Conservation (phyloP, 2,797 vertebrate species). For the Ctenopoma multispine region DNA sequence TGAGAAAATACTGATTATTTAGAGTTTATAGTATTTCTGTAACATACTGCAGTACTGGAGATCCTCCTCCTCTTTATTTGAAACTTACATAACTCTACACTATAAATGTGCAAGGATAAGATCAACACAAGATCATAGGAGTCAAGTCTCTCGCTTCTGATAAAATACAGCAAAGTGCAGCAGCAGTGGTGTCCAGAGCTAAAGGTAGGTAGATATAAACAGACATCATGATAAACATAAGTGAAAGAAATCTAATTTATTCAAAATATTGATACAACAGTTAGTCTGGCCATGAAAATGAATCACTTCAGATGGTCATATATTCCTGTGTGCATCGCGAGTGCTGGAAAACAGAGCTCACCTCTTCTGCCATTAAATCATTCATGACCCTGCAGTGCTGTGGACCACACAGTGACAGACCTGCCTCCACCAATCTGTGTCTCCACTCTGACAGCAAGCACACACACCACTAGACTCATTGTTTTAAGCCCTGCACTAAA, state of each 20-base stretch:
- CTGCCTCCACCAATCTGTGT: conserved; percentile 68
- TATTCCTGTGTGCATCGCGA: conserved; percentile 49
- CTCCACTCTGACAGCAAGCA: conserved; percentile 51
- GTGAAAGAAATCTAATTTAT: conserved; percentile 42
- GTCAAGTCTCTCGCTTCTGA: conserved; percentile 20
- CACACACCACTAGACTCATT: conserved; percentile 23
- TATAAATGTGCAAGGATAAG: conserved; percentile 27
- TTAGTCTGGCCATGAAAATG: conserved; percentile 41
- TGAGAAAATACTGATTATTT: conserved; percentile 18
- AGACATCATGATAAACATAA: conserved; percentile 34
- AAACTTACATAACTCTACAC: conserved; percentile 44
- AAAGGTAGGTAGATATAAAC: conserved; percentile 7
- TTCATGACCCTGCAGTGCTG: conserved; percentile 77
- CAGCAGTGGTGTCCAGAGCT: background rate
- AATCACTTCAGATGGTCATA: conserved; percentile 47
- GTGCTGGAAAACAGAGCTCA: conserved; percentile 60
- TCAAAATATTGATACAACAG: conserved; percentile 37
- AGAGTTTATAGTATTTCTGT: conserved; percentile 20
- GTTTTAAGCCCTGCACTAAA: conserved; percentile 55
- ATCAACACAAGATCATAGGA: conserved; percentile 33
- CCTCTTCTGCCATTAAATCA: conserved; percentile 77
- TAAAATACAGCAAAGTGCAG: conserved; percentile 39
- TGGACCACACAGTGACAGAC: conserved; percentile 64
- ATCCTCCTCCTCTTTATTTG: conserved; percentile 31
- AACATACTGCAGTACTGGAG: conserved; percentile 13